phyloP scores from a whole-genome alignment of 2,797 vertebrate species.

The Vireo griseus region DNA sequence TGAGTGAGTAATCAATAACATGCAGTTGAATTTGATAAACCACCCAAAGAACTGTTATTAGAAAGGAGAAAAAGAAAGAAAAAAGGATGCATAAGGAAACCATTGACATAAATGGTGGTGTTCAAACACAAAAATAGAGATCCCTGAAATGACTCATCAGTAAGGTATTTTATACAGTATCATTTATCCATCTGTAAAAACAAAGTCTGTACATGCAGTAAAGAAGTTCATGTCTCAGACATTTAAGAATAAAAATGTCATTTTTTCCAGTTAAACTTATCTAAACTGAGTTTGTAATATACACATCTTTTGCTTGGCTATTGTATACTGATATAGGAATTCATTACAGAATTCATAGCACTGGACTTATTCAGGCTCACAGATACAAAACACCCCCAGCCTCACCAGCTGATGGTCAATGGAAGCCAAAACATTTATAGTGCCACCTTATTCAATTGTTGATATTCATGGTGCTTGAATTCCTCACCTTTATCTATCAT shows the following conservation, averaged over 20 bases:
- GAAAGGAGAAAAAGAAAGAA: background rate
- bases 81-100: background rate
- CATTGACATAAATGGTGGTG: background rate
- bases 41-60: background rate
- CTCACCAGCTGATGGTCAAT: background rate
- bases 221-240: background rate
- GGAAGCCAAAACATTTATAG: background rate
- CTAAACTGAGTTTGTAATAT: background rate
- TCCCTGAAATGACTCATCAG: background rate
- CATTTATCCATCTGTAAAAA: background rate
- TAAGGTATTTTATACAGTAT: background rate
- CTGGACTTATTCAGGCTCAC: background rate
- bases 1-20: background rate
- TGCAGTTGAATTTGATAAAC: background rate
- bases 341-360: background rate
- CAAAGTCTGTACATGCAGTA: background rate
- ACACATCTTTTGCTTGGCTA: background rate
- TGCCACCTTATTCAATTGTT: slow-evolving; percentile 1
- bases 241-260: background rate
- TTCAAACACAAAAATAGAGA: background rate
- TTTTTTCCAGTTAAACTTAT: background rate
- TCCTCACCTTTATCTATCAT: slow-evolving; percentile 26
- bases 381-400: background rate
- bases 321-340: background rate
- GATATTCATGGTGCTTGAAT: slow-evolving; percentile 21